Percentiles rank a stretch among this genome's conserved stretches.
These are phyloP conservation scores for Ptiloglossa arizonensis DNA, from an alignment of 1,140 invertebrate species.

Conservation along the genomic window DNA sequence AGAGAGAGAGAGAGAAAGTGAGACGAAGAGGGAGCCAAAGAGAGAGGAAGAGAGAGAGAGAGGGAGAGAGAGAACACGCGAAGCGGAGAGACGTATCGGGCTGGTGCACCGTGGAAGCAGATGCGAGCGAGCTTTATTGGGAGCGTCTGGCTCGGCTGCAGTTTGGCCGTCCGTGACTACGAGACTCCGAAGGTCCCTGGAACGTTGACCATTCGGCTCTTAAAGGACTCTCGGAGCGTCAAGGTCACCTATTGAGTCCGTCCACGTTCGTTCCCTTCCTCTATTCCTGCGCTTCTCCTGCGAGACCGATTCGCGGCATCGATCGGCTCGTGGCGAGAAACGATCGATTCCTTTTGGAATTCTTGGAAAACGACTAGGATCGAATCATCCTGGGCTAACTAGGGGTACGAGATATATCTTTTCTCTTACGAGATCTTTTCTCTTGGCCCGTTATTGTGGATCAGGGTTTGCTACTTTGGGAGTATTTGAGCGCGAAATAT, in stretches of 20 bases:
- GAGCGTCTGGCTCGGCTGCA: conserved; percentile 71
- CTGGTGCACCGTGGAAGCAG: conserved; percentile 53
- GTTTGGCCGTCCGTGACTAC: conserved; percentile 76
- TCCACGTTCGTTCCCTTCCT: conserved; percentile 26
- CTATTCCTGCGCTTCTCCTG: not conserved
- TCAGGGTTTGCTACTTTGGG: too few relatives aligned
- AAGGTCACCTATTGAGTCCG: conserved; percentile 72
- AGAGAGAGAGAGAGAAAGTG: not conserved
- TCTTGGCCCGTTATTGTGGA: too few relatives aligned
- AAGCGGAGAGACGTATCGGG: not conserved
- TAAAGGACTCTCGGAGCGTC: conserved; percentile 69
- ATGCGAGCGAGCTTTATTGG: conserved; percentile 71
- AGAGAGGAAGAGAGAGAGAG: not conserved
- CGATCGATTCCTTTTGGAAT: conserved; percentile 7
- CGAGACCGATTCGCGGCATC: not conserved
- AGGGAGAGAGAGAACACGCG: conserved; percentile 4
- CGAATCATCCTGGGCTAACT: too few relatives aligned
- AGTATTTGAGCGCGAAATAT: too few relatives aligned
- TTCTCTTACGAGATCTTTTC: too few relatives aligned
- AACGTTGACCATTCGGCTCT: conserved; percentile 77
- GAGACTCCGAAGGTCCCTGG: conserved; percentile 74
- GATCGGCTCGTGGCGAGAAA: conserved; percentile 14
- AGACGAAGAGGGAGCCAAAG: not conserved
- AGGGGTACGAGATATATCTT: too few relatives aligned
- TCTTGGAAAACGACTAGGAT: conserved; percentile 19